phyloP scores from a whole-genome alignment of 2,797 vertebrate species.

The Parauchenoglanis punctatus region DNA sequence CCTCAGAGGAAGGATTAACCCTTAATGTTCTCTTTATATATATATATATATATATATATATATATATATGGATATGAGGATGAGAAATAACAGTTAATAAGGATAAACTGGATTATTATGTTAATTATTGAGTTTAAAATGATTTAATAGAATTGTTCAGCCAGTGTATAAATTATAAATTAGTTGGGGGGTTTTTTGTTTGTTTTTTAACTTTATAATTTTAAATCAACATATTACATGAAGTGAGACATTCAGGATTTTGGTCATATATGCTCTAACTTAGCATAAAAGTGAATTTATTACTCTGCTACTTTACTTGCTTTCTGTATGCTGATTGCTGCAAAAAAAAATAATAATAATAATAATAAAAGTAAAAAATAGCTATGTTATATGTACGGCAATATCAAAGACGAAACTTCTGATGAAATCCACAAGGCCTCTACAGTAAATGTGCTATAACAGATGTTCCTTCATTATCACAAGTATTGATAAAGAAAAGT shows the following conservation, averaged over 20 bases:
- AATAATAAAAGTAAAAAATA: too few relatives aligned
- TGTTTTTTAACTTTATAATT: background rate
- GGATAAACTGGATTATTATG: background rate
- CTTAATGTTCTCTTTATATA: background rate
- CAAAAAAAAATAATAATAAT: background rate
- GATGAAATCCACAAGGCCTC: background rate
- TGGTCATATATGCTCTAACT: background rate
- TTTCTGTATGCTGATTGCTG: background rate
- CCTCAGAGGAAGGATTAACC: conserved; percentile 54
- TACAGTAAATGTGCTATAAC: background rate
- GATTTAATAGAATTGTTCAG: background rate
- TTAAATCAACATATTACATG: background rate
- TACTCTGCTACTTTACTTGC: background rate
- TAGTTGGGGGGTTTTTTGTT: background rate
- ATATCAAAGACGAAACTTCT: background rate
- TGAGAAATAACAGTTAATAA: background rate
- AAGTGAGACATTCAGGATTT: background rate
- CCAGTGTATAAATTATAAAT: background rate
- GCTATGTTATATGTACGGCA: background rate
- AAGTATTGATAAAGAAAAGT: background rate
- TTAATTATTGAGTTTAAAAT: background rate
- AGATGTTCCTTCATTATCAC: background rate
- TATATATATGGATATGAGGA: too few relatives aligned
- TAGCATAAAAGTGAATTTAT: background rate
- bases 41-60: too few relatives aligned